Percentiles rank a stretch among this genome's conserved stretches.
These are phyloP conservation scores for Ceriagrion tenellum DNA, from an alignment of 2,888 invertebrate species.

Conservation along the genomic window DNA sequence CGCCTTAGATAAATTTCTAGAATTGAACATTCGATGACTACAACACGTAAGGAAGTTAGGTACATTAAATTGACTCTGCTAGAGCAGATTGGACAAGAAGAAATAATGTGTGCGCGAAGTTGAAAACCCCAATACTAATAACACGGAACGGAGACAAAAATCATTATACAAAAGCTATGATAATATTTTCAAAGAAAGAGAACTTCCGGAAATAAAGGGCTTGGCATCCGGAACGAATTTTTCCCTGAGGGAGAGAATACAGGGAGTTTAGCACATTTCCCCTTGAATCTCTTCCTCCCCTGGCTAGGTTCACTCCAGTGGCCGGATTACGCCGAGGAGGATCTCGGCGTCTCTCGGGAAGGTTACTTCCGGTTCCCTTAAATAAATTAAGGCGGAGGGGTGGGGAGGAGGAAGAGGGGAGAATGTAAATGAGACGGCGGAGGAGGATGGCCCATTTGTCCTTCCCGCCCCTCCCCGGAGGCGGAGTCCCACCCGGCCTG, in stretches of 20 bases:
- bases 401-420: neutral
- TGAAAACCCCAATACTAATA: too few species aligned
- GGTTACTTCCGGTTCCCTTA: slow-evolving; percentile 21
- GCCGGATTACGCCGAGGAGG: neutral
- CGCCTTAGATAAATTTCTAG: too few species aligned
- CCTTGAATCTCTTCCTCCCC: neutral
- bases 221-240: neutral
- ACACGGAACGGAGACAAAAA: too few species aligned
- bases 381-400: neutral
- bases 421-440: neutral
- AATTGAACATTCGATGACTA: too few species aligned
- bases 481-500: too few species aligned
- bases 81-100: too few species aligned
- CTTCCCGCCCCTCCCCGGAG: neutral
- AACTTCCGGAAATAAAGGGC: neutral
- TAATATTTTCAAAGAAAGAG: too few species aligned
- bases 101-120: too few species aligned
- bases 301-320: neutral
- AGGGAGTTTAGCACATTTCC: neutral
- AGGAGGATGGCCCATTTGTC: neutral
- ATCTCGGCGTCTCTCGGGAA: neutral
- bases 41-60: too few species aligned
- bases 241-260: neutral
- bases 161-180: too few species aligned
- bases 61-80: too few species aligned